phyloP scores from a whole-genome alignment of 1,140 invertebrate species.

The Penaeus indicus region DNA sequence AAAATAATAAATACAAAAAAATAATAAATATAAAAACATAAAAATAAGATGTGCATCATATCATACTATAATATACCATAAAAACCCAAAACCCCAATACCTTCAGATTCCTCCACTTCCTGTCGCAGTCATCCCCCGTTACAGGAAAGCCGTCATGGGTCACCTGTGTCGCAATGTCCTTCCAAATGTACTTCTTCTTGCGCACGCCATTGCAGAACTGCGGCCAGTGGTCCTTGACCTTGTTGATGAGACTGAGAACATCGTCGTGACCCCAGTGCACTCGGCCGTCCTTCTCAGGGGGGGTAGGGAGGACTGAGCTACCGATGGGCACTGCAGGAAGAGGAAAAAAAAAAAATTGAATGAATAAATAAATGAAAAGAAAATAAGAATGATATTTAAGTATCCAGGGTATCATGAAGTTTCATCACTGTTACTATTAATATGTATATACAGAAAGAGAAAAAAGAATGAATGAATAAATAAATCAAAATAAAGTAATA shows the following conservation, averaged over 20 bases:
- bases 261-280: constrained; percentile 47
- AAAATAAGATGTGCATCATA: no score
- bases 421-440: no score
- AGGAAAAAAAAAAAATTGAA: neutral
- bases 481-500: no score
- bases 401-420: no score
- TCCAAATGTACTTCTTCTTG: constrained; percentile 58
- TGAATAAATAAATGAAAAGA: neutral
- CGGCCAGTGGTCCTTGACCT: constrained; percentile 38
- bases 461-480: no score
- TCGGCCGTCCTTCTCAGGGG: neutral
- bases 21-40: no score
- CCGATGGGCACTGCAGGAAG: neutral
- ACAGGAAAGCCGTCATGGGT: constrained; percentile 26
- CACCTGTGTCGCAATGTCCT: constrained; percentile 33
- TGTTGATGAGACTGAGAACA: constrained; percentile 37
- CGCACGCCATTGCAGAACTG: constrained; percentile 36
- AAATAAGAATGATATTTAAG: no score
- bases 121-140: constrained; percentile 47
- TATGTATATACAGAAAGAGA: no score
- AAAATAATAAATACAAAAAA: no score
- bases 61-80: no score
- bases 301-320: neutral
- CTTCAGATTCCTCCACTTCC: constrained; percentile 60
- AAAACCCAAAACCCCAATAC: neutral